A percentile compares a stretch with the other conserved stretches of the same genome.
These are phyloP conservation scores for Gymnoscelis rufifasciata DNA, from an alignment of 2,888 invertebrate species.

Conservation along the genomic window DNA sequence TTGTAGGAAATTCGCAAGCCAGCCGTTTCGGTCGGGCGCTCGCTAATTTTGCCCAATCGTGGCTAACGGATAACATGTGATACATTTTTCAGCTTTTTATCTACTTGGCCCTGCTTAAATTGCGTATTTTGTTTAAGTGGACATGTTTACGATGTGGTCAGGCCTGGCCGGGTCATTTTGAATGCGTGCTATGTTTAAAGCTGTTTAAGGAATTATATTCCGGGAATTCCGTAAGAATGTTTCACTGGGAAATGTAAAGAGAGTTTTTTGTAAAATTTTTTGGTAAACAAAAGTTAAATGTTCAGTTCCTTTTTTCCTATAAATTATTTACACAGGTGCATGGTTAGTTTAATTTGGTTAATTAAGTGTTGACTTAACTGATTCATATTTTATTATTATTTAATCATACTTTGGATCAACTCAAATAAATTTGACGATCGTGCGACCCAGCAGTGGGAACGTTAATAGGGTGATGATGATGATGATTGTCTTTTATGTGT, in stretches of 20 bases:
- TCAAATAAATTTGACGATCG: too few relatives aligned
- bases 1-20: constrained; percentile 63
- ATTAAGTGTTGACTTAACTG: too few relatives aligned
- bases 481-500: too few relatives aligned
- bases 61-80: constrained; percentile 60
- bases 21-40: constrained; percentile 66
- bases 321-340: too few relatives aligned
- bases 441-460: too few relatives aligned
- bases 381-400: too few relatives aligned
- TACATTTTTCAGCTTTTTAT: constrained; percentile 56
- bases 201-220: constrained; percentile 9
- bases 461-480: too few relatives aligned
- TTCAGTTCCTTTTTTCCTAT: too few relatives aligned
- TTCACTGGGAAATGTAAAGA: neutral
- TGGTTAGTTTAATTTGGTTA: too few relatives aligned
- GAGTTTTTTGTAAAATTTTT: neutral
- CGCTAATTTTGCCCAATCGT: constrained; percentile 73
- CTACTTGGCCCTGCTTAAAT: constrained; percentile 40
- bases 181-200: constrained; percentile 17
- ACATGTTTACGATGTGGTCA: constrained; percentile 37
- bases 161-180: constrained; percentile 27
- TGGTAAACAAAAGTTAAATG: too few relatives aligned
- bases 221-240: neutral
- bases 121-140: constrained; percentile 33
- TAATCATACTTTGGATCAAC: too few relatives aligned